Base-by-base conservation (phyloP, 92 coral and sea anemone species). In the Parazoanthus darwini region DNA sequence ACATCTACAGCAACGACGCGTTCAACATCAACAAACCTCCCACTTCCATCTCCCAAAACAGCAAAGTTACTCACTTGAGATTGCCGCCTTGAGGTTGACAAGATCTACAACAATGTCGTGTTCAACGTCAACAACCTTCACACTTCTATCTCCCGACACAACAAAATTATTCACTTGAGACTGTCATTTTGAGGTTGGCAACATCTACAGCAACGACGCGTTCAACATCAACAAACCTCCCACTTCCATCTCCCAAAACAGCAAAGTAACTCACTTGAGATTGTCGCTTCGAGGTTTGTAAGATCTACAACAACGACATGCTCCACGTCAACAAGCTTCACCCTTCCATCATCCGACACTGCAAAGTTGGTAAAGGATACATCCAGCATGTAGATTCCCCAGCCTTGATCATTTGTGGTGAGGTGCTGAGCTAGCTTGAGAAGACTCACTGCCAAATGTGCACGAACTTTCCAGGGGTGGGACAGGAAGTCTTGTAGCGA, bases 351-450 rank as follows among this genome's bases (percentile, higher is more conserved):
- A 22, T 82, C 79, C 8, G 90, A 87, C 22, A 93, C 92, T n/a
- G 94, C 95, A 91, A 94, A 96, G 77, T 93, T 93, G 56, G 84
- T 93, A 80, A 91, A 36, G 6, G 89, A 86, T n/a, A 91, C 85
- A 86, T 94, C 98, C 22, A 88, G 87, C 89, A 94, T 85, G 86
- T 96, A 96, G 84, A 96, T 68, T 82, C 93, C 98, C 95, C 97
- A 93, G 16, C 89, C 66, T 23, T 93, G 92, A 8, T 38, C 66
- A 78, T 93, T 92, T 26, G 93, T 83, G 33, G 93, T 82, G 80
- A 96, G 88, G 4, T 86, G 85, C 18, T 90, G 93, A 13, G 96
- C 98, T 46, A 96, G 85, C 78, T 89, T 88, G 80, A 96, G 90
- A 37, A 96, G 90, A 7, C 86, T 90, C 20, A 93, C 71, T 71